Evolutionary conservation across 2,888 invertebrate species (phyloP), one percentile per base, ranked within the genome.

Genomic region (Acleris cristana): DNA sequence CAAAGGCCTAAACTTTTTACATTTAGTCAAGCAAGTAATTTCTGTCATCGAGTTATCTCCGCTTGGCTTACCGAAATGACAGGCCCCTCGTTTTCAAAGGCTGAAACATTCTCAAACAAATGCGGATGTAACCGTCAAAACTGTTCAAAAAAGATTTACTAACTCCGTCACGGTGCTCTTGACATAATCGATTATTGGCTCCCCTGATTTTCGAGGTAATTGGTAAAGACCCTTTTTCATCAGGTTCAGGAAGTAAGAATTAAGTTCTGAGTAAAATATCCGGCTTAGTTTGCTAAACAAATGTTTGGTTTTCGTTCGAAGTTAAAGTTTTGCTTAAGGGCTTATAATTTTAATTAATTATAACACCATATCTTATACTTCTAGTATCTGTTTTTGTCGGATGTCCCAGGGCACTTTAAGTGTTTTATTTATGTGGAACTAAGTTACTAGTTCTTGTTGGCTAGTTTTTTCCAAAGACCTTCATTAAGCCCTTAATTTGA

Each of bases 91-190:
- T 73, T 73, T 71, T 77, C 77, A 77, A 74, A 82, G 80, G 69
- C 61, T 69, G 56, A 72, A 71, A 78, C 74, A 74, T 79, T 81
- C 77, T 72, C 73, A 70, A 80, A 81, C 77, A 80, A 78, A 76
- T 75, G 76, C 80, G 83, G 83, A 84, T 83, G 84, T 84, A 80
- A 77, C 74, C 77, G 74, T 77, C 80, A 79, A 79, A 79, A 78
- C 79, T 72, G 77, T 79, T 75, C 75, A 77, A 80, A 70, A 68
- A 70, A 72, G 71, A 65, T 69, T 58, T 51, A 53, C 58, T 54
- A 40, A 57, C 63, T 54, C 30, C 53, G n/a, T 58, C 6, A 63
- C 53, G 58, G 53, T 67, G 66, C 56, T 66, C 60, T 66, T 66
- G 69, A 65, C 62, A 62, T 58, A 56, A 65, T 69, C 65, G 58